Percentiles rank a stretch among this genome's conserved stretches.
phyloP scores from a whole-genome alignment of 2,888 invertebrate genomes.

The Spodoptera littoralis region DNA sequence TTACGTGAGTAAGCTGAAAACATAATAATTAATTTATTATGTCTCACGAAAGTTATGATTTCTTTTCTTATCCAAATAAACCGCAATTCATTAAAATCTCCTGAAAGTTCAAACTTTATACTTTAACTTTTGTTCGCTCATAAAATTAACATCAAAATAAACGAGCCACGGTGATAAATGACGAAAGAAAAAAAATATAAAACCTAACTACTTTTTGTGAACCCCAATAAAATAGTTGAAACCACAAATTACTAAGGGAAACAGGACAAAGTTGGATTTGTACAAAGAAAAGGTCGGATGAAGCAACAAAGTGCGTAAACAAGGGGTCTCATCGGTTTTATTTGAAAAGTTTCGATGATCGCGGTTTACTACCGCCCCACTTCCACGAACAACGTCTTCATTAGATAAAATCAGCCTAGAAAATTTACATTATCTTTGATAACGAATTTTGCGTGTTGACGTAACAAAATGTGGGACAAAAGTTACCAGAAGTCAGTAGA shows the following conservation, averaged over 20 bases:
- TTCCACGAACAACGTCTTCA: constrained; percentile 60
- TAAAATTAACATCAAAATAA: constrained; percentile 8
- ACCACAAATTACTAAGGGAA: constrained; percentile 69
- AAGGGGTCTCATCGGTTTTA: constrained; percentile 81
- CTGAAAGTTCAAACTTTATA: not conserved
- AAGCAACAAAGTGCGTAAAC: constrained; percentile 79
- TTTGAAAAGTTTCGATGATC: constrained; percentile 82
- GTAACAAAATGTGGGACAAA: constrained; percentile 11
- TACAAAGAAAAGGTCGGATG: constrained; percentile 74
- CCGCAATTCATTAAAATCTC: too few species aligned
- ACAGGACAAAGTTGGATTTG: constrained; percentile 73
- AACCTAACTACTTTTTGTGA: constrained; percentile 43
- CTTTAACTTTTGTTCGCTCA: constrained; percentile 6
- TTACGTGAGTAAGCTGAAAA: too few species aligned
- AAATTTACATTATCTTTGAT: constrained; percentile 53
- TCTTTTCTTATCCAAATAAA: too few species aligned
- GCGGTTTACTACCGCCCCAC: constrained; percentile 71
- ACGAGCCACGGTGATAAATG: constrained; percentile 8
- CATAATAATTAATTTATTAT: too few species aligned
- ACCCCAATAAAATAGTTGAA: constrained; percentile 56
- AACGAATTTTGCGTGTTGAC: constrained; percentile 19
- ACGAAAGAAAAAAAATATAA: constrained; percentile 19
- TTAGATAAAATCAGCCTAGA: constrained; percentile 58
- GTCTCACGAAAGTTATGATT: too few species aligned
- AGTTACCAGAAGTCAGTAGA: constrained; percentile 5